Base-by-base conservation (phyloP, 2,113 vertebrate genomes). In the Panthera tigris region DNA sequence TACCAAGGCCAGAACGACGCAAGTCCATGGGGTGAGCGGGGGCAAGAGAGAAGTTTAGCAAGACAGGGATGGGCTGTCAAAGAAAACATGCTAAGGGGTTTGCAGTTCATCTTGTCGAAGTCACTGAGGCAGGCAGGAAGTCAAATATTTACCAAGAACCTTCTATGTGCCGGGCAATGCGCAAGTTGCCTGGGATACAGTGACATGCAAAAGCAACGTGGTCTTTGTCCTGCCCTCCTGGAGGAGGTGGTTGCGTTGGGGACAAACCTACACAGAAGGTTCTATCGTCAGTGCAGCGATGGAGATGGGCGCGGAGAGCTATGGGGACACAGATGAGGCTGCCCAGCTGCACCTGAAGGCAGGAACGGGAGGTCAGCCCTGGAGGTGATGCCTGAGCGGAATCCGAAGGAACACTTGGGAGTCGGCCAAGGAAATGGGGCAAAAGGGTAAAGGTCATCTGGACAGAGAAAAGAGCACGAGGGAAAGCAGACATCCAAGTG, bases 281-380 rank as follows among this genome's bases (percentile, higher is more conserved):
- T 79, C 89, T 50, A 33, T 18, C 27, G 25, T 61, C 89, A 19
- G 25, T 6, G 39, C 41, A 10, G 41, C 31, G 27, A 27, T 50
- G 36, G 31, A 41, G 18, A 25, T 1, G n/a, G 57, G 23, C 3
- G 1, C 0, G 3, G 57, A 5, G 55, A 14, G 82, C 39, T 13
- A 3, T 2, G 6, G 69, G 19, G 31, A 57, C 55, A n/a, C 15
- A n/a, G 65, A n/a, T 25, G 63, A 84, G 71, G 4, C 36, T 68
- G 39, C 12, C 39, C 23, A 27, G 45, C 18, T 4, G 19, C 5
- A 48, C 29, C 55, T 82, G 18, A n/a, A 76, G 83, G 63, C 21
- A 66, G 61, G 13, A 71, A 66, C 31, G 74, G 89, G 39, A 80
- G 39, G 66, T 23, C 13, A 9, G 11, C 79, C 79, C 48, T 45